Evolutionary conservation across 2,797 vertebrate genomes (phyloP).

Genomic region (Cheirogaleus major): DNA sequence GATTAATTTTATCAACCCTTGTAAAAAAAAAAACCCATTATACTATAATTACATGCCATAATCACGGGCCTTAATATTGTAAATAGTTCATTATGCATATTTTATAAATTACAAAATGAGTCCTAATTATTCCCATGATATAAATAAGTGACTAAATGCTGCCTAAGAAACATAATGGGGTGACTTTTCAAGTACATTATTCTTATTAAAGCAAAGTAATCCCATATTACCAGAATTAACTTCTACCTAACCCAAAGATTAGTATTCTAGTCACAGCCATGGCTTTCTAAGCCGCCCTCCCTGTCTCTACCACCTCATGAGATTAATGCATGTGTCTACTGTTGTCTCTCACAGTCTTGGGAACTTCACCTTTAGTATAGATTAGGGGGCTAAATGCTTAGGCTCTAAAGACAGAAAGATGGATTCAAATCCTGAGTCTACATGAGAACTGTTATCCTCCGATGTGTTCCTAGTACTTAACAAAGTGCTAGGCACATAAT

Average conservation of each 20-base stretch:
- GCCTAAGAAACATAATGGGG: slow-evolving; percentile 14
- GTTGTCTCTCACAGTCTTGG: not conserved
- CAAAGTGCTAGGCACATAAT: not conserved
- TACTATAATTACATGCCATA: slow-evolving; percentile 28
- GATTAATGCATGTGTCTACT: not conserved
- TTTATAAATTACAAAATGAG: slow-evolving; percentile 72
- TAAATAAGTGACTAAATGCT: slow-evolving; percentile 71
- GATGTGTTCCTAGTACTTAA: not conserved
- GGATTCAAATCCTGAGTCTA: not conserved
- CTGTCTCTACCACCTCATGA: not conserved
- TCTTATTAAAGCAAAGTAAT: slow-evolving; percentile 52
- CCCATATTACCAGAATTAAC: not conserved
- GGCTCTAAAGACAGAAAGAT: not conserved
- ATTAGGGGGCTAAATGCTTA: not conserved
- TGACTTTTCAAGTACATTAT: slow-evolving; percentile 21
- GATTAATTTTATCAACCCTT: not conserved
- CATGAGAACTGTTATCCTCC: not conserved
- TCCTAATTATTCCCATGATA: slow-evolving; percentile 70
- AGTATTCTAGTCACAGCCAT: not conserved
- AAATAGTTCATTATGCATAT: slow-evolving; percentile 64
- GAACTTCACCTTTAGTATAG: not conserved
- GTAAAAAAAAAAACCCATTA: not conserved
- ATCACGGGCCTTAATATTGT: slow-evolving; percentile 37
- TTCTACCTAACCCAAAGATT: not conserved
- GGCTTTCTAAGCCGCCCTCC: not conserved